A percentile compares a stretch with the other conserved stretches of the same genome.
Evolutionary conservation across 1,140 invertebrate species (phyloP).

Genomic region (Rhizoglyphus robini): DNA sequence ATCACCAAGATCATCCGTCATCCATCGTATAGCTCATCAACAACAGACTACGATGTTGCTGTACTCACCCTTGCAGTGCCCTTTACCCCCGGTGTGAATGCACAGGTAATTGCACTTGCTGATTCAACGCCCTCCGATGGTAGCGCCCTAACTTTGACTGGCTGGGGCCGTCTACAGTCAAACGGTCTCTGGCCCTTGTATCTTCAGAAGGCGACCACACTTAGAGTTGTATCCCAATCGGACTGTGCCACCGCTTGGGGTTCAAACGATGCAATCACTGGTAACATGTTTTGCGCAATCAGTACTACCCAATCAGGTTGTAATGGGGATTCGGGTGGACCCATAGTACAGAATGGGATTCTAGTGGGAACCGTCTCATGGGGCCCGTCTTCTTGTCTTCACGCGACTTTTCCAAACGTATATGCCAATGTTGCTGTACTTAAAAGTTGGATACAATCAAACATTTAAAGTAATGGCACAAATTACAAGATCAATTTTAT

Average conservation of each 20-base stretch:
- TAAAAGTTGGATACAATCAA: no score
- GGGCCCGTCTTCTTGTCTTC: no score
- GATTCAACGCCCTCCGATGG: neutral
- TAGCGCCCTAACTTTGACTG: neutral
- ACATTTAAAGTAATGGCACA: no score
- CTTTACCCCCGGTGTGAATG: neutral
- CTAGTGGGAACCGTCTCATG: no score
- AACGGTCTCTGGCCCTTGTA: neutral
- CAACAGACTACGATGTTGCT: conserved; percentile 8
- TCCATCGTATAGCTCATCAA: neutral
- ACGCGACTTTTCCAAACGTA: no score
- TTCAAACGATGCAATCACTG: neutral
- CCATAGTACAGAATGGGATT: no score
- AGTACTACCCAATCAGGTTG: neutral
- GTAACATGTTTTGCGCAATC: neutral
- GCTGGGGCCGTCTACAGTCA: neutral
- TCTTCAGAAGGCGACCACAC: neutral
- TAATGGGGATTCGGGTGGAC: no score
- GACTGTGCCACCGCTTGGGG: neutral
- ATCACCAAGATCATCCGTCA: neutral
- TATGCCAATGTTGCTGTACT: no score
- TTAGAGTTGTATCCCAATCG: neutral
- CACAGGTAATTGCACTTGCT: neutral
- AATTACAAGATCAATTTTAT: no score
- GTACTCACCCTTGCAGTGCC: neutral